Evolutionary conservation across 2,888 invertebrate species (phyloP), one percentile per base, ranked within the genome.

Genomic region (Drosophila eohydei): DNA sequence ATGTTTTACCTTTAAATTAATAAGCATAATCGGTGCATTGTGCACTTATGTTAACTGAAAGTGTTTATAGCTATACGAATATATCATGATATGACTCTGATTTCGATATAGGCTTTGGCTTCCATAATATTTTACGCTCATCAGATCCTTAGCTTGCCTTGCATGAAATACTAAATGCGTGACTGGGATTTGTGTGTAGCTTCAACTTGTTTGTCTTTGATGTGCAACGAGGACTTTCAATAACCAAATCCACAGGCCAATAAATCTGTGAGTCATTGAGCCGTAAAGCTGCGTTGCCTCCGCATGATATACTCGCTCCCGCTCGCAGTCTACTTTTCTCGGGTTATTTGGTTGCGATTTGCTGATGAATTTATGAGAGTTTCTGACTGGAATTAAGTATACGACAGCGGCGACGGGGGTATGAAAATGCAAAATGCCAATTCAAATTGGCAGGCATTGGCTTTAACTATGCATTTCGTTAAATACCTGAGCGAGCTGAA

Each of bases 341-440:
- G 48, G 63, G 55, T 46, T 70, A 46, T 57, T 58, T 43, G 55
- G 44, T 57, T 62, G 66, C 60, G 82, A 71, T 82, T 87, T 75
- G 57, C 71, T 71, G 80, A 86, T 88, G 81, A 83, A 88, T 88
- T 88, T 86, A 86, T 88, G 87, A 84, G 82, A 58, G 68, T 40
- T 62, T 52, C 36, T 56, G 56, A 56, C 67, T 66, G 44, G 52
- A 48, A 71, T 64, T 52, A 38, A 30, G 32, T 46, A 38, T 65
- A 75, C 3, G 48, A 6, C 7, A 9, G n/a, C 16, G 30, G 30
- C 3, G 21, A 16, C 5, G n/a, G 48, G 48, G n/a, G 36, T 50
- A 67, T 67, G 64, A 46, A 55, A 67, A 67, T 67, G 63, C 56
- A 62, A 74, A 71, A 74, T 78, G 58, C 70, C 67, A 76, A 58